A percentile compares a stretch with the other conserved stretches of the same genome.
These are phyloP conservation scores for Eupithecia insigniata DNA, from an alignment of 2,888 invertebrate genomes.

Conservation along the genomic window DNA sequence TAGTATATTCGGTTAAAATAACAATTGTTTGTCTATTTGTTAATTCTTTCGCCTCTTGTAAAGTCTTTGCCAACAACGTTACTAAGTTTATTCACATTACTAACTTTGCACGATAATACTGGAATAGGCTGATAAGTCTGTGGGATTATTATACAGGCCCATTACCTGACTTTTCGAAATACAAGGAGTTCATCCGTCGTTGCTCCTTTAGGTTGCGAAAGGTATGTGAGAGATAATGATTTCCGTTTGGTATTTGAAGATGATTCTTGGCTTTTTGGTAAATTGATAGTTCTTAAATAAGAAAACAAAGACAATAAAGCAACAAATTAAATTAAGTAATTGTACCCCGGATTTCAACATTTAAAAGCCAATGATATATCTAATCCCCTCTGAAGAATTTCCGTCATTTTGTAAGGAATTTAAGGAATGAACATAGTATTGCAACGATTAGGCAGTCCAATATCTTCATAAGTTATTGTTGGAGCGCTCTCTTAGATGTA, in stretches of 20 bases:
- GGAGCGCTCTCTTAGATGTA: neutral
- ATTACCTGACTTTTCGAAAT: slow-evolving; percentile 34
- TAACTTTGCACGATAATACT: slow-evolving; percentile 27
- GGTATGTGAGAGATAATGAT: slow-evolving; percentile 17
- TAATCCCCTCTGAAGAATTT: neutral
- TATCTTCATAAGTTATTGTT: neutral
- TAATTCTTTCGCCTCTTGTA: neutral
- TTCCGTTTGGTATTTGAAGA: neutral
- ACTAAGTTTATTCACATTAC: neutral
- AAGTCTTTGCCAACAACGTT: neutral
- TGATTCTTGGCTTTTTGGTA: neutral
- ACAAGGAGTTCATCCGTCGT: slow-evolving; percentile 22
- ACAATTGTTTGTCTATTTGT: neutral
- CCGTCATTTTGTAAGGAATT: neutral
- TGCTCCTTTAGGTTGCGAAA: slow-evolving; percentile 26
- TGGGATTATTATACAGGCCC: slow-evolving; percentile 44
- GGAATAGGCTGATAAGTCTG: slow-evolving; percentile 37
- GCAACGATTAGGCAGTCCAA: neutral
- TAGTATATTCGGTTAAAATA: neutral
- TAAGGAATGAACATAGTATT: neutral
- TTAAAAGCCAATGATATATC: neutral
- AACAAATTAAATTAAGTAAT: neutral
- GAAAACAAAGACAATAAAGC: neutral
- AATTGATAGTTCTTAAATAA: neutral
- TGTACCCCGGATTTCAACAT: neutral